Percentiles rank a stretch among this genome's conserved stretches.
These are phyloP conservation scores for Ptilorrhoa leucosticta DNA, from an alignment of 2,113 vertebrate genomes.

Conservation along the genomic window DNA sequence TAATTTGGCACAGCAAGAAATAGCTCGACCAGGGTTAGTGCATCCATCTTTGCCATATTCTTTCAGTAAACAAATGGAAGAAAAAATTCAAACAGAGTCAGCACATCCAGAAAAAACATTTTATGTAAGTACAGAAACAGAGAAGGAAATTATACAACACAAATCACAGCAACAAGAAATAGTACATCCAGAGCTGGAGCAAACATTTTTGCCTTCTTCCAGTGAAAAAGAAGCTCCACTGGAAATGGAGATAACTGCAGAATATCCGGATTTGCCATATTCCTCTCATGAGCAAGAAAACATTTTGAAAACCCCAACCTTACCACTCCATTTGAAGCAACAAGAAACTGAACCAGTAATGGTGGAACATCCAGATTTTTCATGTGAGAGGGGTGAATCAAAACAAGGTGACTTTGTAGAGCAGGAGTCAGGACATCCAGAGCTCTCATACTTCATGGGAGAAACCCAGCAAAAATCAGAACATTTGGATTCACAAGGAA, in stretches of 20 bases:
- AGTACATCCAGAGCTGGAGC: neutral
- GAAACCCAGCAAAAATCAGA: neutral
- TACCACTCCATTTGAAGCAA: neutral
- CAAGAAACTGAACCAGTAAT: neutral
- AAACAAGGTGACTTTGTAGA: neutral
- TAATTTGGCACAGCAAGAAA: neutral
- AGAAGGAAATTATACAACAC: neutral
- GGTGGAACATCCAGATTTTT: neutral
- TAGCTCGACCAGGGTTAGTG: neutral
- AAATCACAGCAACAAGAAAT: neutral
- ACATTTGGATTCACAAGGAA: neutral
- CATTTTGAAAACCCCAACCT: neutral
- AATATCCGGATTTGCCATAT: neutral
- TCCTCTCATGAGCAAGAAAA: neutral
- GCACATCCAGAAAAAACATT: neutral
- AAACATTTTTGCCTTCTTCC: neutral
- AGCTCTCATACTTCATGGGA: neutral
- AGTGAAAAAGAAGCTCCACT: neutral
- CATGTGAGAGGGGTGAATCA: neutral
- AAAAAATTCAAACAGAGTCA: neutral
- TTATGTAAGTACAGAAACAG: neutral
- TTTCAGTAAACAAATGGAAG: neutral
- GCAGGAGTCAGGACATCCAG: neutral
- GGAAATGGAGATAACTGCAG: neutral
- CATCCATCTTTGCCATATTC: neutral